These are phyloP conservation scores for Cisticola juncidis DNA, from an alignment of 2,113 vertebrate genomes.

Conservation along the genomic window DNA sequence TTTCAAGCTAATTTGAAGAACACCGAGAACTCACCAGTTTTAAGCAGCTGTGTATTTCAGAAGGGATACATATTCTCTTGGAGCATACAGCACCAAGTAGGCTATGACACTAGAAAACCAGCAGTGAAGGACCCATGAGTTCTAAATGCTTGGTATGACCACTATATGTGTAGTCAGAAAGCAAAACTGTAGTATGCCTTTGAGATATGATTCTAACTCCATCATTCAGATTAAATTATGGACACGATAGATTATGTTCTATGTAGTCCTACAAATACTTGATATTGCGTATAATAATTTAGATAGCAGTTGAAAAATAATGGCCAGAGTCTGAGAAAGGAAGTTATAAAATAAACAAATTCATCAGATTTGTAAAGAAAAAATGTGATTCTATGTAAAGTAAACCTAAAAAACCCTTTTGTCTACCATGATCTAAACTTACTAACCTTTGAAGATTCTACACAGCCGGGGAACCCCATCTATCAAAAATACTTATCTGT, in stretches of 20 bases:
- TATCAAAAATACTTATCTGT: not conserved
- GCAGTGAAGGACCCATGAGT: not conserved
- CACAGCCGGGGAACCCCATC: not conserved
- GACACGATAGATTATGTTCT: not conserved
- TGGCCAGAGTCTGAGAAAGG: not conserved
- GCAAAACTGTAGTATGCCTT: not conserved
- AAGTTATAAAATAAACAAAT: not conserved
- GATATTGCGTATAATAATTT: not conserved
- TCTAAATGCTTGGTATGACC: not conserved
- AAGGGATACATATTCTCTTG: not conserved
- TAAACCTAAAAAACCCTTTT: not conserved
- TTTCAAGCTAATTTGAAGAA: not conserved
- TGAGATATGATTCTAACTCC: not conserved
- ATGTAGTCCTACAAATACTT: not conserved
- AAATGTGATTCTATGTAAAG: not conserved
- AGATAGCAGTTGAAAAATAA: not conserved
- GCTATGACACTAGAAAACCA: not conserved
- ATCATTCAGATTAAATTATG: not conserved
- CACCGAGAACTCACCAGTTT: not conserved
- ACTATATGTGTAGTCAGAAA: not conserved
- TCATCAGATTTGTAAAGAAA: not conserved
- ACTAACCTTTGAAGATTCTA: not conserved
- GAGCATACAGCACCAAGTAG: not conserved
- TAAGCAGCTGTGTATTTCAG: not conserved
- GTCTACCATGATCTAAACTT: not conserved